phyloP scores from a whole-genome alignment of 1,140 invertebrate species.

The Ridgeia piscesae region DNA sequence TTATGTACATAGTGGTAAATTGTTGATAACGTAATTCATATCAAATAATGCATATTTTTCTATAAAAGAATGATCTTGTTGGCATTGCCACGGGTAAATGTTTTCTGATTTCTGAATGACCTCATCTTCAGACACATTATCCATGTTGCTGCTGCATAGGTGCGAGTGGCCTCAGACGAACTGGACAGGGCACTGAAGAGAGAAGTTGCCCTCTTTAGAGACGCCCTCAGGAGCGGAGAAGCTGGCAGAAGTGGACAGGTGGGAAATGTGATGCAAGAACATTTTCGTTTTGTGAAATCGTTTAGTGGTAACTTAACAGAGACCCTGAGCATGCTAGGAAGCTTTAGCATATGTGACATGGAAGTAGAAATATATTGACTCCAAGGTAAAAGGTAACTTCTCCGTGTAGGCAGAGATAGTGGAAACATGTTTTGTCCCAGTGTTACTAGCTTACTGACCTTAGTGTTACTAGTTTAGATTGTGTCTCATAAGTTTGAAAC shows the following conservation, averaged over 20 bases:
- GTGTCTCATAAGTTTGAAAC: background rate
- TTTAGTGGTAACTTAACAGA: background rate
- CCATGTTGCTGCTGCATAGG: conserved; percentile 45
- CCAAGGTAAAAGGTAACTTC: too few species aligned
- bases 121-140: background rate
- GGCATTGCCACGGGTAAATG: too few species aligned
- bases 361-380: background rate
- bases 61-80: too few species aligned
- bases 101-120: background rate
- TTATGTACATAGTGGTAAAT: too few species aligned
- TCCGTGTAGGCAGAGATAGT: too few species aligned
- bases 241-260: conserved; percentile 62
- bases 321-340: background rate
- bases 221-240: conserved; percentile 69
- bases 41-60: too few species aligned
- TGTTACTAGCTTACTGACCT: too few species aligned
- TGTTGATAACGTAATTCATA: too few species aligned
- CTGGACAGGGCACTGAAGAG: conserved; percentile 75
- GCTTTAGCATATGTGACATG: background rate
- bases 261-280: conserved; percentile 34
- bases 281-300: background rate
- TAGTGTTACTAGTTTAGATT: too few species aligned
- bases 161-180: conserved; percentile 82
- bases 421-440: too few species aligned
- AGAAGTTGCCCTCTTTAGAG: conserved; percentile 83